Evolutionary conservation across 2,113 vertebrate species (phyloP), one percentile per base, ranked within the genome.

Genomic region (Clinocottus analis): DNA sequence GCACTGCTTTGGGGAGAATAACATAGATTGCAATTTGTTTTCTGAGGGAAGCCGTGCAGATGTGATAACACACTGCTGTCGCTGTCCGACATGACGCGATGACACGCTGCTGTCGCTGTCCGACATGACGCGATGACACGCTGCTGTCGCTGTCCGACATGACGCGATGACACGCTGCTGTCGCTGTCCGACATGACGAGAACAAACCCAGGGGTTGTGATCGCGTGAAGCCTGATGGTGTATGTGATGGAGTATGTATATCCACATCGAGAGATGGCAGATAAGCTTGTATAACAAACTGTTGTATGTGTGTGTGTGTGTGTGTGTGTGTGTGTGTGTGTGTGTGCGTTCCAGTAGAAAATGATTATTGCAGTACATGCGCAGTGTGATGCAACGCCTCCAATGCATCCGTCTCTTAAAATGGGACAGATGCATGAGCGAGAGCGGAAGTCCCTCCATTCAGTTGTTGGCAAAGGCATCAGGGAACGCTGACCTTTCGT

Each of bases 381-480:
- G 23, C 59, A 53, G 61, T 58, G 45, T 53, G 80, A 80, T 73
- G 82, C 82, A 88, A 90, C 88, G 86, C 85, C 85, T 91, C 80
- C 33, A 63, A 89, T 70, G 66, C 84, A 84, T 90, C 87, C 62
- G 64, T 80, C 82, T 66, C 82, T 37, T 78, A 82, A 91, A 87
- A 84, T 77, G 81, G 82, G 79, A 75, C 84, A 65, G 72, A 91
- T 66, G 82, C 74, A 86, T 75, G 82, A 90, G 89, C 77, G 68
- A 88, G 82, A 84, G 74, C 90, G 88, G 91, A 84, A 90, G 86
- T 94, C 87, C 87, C 79, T 91, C 90, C 37, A 90, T 92, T 91
- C 91, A 79, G 91, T 93, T 90, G 92, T 87, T 86, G 90, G 93
- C 89, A 87, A 90, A 90, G 92, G 90, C 92, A 91, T 93, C 89